Evolutionary conservation across 2,113 vertebrate species (phyloP).

Genomic region (Myrmecobius fasciatus): DNA sequence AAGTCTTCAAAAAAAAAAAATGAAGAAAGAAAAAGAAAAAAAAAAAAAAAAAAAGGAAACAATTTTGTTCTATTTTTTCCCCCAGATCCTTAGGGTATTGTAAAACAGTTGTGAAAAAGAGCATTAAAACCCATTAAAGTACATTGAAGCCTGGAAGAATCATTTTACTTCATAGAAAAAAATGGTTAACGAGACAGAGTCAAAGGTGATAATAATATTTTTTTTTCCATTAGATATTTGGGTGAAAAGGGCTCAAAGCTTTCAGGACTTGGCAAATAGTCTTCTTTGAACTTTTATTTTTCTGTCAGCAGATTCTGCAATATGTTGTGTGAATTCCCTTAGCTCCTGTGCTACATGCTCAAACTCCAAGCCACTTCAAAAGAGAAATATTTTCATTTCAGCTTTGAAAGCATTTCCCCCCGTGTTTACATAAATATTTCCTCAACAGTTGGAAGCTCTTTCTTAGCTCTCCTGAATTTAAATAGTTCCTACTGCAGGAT

Average conservation of each 20-base stretch:
- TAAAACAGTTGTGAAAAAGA: background rate
- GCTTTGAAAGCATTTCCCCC: slow-evolving; percentile 1
- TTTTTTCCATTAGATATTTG: background rate
- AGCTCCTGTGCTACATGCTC: background rate
- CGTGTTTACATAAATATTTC: background rate
- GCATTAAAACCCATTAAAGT: background rate
- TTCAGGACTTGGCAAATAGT: slow-evolving; percentile 8
- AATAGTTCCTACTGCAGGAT: background rate
- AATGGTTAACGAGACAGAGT: slow-evolving; percentile 5
- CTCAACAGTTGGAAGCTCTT: background rate
- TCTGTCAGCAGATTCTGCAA: background rate
- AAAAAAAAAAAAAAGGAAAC: background rate
- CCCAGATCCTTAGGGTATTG: slow-evolving; percentile 13
- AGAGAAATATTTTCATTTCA: background rate
- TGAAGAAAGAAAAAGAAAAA: too few relatives aligned
- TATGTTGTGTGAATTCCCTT: background rate
- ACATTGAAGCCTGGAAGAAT: background rate
- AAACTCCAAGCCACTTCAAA: slow-evolving; percentile 36
- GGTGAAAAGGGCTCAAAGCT: background rate
- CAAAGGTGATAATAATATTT: background rate
- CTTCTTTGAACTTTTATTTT: background rate
- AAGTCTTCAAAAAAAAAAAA: background rate
- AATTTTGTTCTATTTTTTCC: background rate
- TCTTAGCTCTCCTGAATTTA: background rate
- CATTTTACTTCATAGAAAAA: background rate